These are phyloP conservation scores for Upupa epops DNA, from an alignment of 2,113 vertebrate genomes.

Conservation along the genomic window DNA sequence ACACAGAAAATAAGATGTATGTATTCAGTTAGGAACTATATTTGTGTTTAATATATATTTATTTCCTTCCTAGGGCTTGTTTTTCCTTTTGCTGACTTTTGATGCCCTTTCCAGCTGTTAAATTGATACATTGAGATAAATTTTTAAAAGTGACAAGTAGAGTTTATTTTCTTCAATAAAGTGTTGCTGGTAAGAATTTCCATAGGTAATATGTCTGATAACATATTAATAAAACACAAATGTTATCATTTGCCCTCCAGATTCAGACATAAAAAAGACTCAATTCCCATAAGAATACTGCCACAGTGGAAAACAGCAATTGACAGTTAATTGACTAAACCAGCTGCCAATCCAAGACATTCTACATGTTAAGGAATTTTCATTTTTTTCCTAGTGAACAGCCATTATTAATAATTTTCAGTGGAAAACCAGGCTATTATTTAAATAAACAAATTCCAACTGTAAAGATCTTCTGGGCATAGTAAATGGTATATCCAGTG, in stretches of 20 bases:
- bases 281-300: neutral
- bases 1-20: neutral
- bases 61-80: neutral
- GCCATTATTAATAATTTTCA: neutral
- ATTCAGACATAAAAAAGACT: neutral
- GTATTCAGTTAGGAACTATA: neutral
- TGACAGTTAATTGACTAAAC: neutral
- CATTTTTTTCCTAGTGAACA: neutral
- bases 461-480: neutral
- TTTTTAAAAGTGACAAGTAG: neutral
- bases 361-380: neutral
- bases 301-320: fast-evolving
- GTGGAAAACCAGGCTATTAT: neutral
- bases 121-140: neutral
- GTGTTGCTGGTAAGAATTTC: neutral
- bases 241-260: neutral
- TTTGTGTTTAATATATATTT: neutral
- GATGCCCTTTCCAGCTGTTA: neutral
- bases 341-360: neutral
- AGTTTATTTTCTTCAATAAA: neutral
- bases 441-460: neutral
- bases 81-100: neutral
- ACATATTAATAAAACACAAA: neutral
- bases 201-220: neutral
- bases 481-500: neutral